Base-by-base conservation (phyloP, 2,888 invertebrate genomes). In the Chloroclysta siterata region DNA sequence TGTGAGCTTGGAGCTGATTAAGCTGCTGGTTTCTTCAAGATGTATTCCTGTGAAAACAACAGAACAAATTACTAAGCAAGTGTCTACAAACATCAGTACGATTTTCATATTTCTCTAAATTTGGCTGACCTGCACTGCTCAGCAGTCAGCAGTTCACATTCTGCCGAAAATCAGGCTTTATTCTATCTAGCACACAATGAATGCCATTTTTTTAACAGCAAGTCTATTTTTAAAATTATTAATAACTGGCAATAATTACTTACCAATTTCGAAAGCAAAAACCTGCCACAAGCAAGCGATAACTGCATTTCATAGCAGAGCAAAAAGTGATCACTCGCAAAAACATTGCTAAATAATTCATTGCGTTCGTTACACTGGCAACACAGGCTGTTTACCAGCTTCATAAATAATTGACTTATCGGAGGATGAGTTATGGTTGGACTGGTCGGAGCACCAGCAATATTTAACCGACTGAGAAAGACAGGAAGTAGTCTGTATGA, bases 341-440 rank as follows among this genome's bases (percentile, higher is more conserved):
- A 67, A 67, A 70, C 60, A 13, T 52, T 46, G 68, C 63, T 70
- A 58, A 70, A 70, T 70, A 69, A 72, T 72, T 72, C 68, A 72
- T 67, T 33, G 52, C 33, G 68, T 70, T 68, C 67, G 67, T 68
- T 68, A 71, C 65, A 66, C 63, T 66, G 64, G 56, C 54, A 63
- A 54, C 59, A 58, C 59, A 50, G 53, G 33, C 54, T 53, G 65
- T 53, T 65, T 48, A 65, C 53, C 56, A 46, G 53, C 48, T 53
- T 17, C 53, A 60, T 65, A 60, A 65, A 65, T 61, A 65, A 65
- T 60, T 60, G 55, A 60, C 60, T 63, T 59, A 64, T 64, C 63
- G 57, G 14, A 11, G 46, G 54, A 55, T 63, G 54, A 63, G 59
- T 55, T 63, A 58, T 53, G 15, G 28, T 28, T 17, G 17, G 33